Conservation (phyloP, 2,113 vertebrate genomes). For the Polypterus bichir region DNA sequence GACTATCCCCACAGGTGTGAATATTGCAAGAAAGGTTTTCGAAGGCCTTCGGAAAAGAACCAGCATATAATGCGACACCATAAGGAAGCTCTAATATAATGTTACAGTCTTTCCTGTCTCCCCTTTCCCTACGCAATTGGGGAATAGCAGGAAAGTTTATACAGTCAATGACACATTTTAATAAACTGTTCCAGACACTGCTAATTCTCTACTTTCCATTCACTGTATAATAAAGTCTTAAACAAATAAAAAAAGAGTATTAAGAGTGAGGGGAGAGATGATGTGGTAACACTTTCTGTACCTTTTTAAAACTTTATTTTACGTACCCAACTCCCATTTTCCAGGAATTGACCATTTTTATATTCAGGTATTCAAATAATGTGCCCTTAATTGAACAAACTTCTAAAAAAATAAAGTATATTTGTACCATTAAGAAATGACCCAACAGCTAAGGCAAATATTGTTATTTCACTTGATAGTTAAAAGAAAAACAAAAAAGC, state of each 20-base stretch:
- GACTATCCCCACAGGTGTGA: slow-evolving; percentile 97
- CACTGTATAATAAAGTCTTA: slow-evolving; percentile 56
- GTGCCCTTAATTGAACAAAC: no score
- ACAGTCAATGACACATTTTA: slow-evolving; percentile 18
- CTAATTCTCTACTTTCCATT: slow-evolving; percentile 41
- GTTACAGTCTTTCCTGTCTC: slow-evolving; percentile 7
- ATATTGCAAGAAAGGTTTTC: slow-evolving; percentile 97
- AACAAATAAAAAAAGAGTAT: background rate
- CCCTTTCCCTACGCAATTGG: slow-evolving; percentile 19
- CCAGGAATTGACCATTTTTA: no score
- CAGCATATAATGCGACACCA: slow-evolving; percentile 98
- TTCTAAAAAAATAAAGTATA: no score
- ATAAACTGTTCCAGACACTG: slow-evolving; percentile 49
- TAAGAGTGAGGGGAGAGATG: slow-evolving; percentile 6
- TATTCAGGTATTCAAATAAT: no score
- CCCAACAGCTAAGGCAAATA: no score
- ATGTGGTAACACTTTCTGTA: background rate
- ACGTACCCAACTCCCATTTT: no score
- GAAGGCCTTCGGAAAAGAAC: slow-evolving; percentile 94
- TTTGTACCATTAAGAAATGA: no score
- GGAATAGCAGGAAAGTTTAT: slow-evolving; percentile 30
- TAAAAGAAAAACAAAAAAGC: no score
- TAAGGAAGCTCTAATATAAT: slow-evolving; percentile 84
- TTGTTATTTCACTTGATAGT: no score
- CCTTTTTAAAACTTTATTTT: no score